phyloP scores from a whole-genome alignment of 2,113 vertebrate species.

The Glareola pratincola region DNA sequence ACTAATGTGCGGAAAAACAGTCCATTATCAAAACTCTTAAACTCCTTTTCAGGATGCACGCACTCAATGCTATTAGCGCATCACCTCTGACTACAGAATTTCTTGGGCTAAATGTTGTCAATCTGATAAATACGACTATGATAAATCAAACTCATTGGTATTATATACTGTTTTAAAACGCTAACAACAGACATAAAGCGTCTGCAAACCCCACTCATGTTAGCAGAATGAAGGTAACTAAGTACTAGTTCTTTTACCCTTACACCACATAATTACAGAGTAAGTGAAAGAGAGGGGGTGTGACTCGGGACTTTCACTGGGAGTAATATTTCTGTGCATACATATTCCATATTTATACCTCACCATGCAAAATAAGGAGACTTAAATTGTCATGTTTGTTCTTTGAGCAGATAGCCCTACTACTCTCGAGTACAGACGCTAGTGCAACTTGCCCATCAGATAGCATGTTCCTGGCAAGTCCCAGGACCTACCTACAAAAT shows the following conservation, averaged over 20 bases:
- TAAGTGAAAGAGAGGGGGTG: not conserved
- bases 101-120: not conserved
- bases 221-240: not conserved
- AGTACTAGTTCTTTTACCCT: not conserved
- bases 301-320: not conserved
- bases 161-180: not conserved
- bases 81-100: not conserved
- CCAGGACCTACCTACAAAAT: not conserved
- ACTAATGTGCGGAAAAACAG: not conserved
- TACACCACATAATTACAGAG: not conserved
- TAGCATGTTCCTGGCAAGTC: not conserved
- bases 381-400: constrained; percentile 1
- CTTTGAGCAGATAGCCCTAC: not conserved
- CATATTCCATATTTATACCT: not conserved
- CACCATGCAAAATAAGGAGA: constrained; percentile 11
- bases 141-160: not conserved
- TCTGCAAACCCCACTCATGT: not conserved
- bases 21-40: not conserved
- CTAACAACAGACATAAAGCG: not conserved
- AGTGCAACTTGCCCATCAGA: constrained; percentile 38
- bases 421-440: not conserved
- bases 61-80: not conserved
- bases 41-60: not conserved
- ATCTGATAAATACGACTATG: not conserved
- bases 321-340: not conserved